These are phyloP conservation scores for Pterocles burchelli DNA, from an alignment of 2,113 vertebrate genomes.

Conservation along the genomic window DNA sequence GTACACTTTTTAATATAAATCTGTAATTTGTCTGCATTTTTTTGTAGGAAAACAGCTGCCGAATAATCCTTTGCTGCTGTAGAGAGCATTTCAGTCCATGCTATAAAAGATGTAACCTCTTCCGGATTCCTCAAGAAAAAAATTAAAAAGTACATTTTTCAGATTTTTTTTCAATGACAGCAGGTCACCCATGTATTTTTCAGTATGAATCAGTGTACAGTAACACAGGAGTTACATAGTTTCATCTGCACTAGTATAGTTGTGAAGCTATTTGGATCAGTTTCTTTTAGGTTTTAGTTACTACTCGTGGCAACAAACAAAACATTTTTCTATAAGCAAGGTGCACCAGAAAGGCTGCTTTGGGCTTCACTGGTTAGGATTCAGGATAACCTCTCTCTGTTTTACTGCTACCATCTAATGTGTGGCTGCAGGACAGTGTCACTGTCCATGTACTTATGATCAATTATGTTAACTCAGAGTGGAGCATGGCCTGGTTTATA, in stretches of 20 bases:
- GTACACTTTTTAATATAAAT: neutral
- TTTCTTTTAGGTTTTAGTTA: neutral
- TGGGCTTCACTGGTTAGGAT: neutral
- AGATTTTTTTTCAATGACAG: neutral
- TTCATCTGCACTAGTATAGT: neutral
- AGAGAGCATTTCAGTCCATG: neutral
- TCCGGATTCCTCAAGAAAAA: neutral
- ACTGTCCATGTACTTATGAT: neutral
- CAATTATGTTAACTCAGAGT: neutral
- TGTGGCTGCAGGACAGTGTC: neutral
- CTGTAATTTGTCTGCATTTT: neutral
- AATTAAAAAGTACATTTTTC: neutral
- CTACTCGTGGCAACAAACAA: neutral
- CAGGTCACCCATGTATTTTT: neutral
- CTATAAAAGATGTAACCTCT: neutral
- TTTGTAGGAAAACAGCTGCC: neutral
- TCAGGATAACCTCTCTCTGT: neutral
- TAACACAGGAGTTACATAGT: neutral
- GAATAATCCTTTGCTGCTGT: neutral
- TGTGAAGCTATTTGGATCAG: neutral
- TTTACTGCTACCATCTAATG: neutral
- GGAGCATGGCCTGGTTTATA: neutral
- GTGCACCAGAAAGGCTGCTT: neutral
- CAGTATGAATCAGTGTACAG: neutral
- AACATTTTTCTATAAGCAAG: neutral